Evolutionary conservation across 1,140 invertebrate species (phyloP), one percentile per base, ranked within the genome.

Genomic region (Solenopsis fugax): DNA sequence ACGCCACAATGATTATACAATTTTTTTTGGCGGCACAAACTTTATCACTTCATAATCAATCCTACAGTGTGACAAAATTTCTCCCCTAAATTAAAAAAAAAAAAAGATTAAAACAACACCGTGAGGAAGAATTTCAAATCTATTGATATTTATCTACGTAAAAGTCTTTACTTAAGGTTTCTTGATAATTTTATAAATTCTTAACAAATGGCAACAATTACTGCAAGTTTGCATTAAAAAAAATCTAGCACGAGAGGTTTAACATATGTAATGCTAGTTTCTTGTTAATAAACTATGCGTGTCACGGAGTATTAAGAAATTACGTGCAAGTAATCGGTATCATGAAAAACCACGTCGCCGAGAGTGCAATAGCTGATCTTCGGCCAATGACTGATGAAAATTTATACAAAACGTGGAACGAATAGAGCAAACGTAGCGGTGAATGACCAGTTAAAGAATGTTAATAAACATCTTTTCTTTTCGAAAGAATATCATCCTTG

Each of bases 1-100:
- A 62, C 54, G 73, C 34, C 34, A n/a, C 41, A 45, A 64, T 64
- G 21, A 78, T 64, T 45, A 16, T 64, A 78, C 75, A 78, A 37
- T 12, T 78, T 78, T 78, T 48, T 77, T 78, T 41, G 29, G 10
- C 6, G 5, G 21, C 58, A 78, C 16, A 9, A 62, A 78, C 24
- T 64, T 77, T 41, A 60, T 60, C 73, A 60, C 54, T 24, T 76
- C 54, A 34, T 62, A 62, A 77, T 64, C 13, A 21, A 52, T 50
- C 37, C n/a, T n/a, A 21, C 3, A 41, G 45, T 50, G 1, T 45
- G 37, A 58, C 13, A 16, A 34, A 37, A 52, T 34, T 56, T n/a
- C 24, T 50, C n/a, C 6, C n/a, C 6, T 76, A 76, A 41, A 58
- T 41, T 13, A 58, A 58, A 56, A 41, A n/a, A 34, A 56, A 3